Evolutionary conservation across 2,797 vertebrate genomes (phyloP).

Genomic region (Adelosebastes latens): DNA sequence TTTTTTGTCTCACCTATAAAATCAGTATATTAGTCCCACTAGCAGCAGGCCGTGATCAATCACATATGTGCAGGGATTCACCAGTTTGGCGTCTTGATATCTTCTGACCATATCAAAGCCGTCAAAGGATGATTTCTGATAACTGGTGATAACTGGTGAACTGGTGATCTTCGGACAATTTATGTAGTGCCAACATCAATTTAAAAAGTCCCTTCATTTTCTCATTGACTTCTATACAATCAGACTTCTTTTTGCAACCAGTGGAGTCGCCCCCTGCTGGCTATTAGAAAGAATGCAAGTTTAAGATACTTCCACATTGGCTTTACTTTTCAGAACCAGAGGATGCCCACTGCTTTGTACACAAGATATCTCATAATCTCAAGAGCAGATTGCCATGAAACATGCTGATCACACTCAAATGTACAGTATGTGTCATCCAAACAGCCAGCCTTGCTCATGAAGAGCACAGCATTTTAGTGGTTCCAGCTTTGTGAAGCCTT

Average conservation of each 20-base stretch:
- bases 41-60: neutral
- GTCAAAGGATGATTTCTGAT: neutral
- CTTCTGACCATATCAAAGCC: neutral
- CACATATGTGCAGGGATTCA: neutral
- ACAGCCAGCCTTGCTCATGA: neutral
- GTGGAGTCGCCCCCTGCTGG: no score
- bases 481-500: neutral
- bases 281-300: no score
- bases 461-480: neutral
- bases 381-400: neutral
- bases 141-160: no score
- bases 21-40: neutral
- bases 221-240: no score
- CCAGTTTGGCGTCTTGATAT: neutral
- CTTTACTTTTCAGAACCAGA: no score
- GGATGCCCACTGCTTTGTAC: no score
- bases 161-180: neutral
- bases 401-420: neutral
- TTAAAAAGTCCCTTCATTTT: no score
- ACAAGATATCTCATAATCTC: neutral
- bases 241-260: no score
- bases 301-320: no score
- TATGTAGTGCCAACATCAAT: no score
- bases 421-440: neutral
- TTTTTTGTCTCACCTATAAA: neutral